Evolutionary conservation across 2,888 invertebrate genomes (phyloP), one percentile per base, ranked within the genome.

Genomic region (Mamestra brassicae): DNA sequence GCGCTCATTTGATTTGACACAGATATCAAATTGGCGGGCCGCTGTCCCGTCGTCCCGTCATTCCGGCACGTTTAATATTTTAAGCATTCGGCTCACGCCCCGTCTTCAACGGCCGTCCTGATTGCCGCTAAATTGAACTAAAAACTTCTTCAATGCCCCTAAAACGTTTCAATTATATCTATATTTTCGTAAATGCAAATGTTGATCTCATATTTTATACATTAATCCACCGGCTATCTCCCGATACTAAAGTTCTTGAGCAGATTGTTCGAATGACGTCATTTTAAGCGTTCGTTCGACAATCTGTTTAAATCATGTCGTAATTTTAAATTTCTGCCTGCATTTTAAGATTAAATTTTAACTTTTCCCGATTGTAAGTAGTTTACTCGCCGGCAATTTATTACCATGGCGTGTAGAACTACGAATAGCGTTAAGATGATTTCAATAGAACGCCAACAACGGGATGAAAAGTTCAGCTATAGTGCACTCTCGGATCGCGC

Each of bases 51-150:
- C 86, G 89, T 87, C 89, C 91, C 92, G 91, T 93, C 93, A 94
- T 93, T 92, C 92, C 90, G 90, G 90, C 92, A 92, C 94, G 93
- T 95, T 96, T 96, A 95, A 96, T 96, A 96, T 95, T 95, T 96
- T 93, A 95, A 91, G 89, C 89, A 96, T 96, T 95, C 96, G 81
- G 85, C 93, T 95, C 96, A 96, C 96, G 96, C 95, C 90, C 92
- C 94, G 88, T 94, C 95, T 95, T 95, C 95, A 95, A 95, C 96
- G 93, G 96, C 93, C 95, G 94, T 93, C 94, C 95, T 96, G 96
- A 97, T 97, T 97, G 96, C 96, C 92, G 94, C 95, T 95, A 96
- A 96, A 96, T 96, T 96, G 95, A 96, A 96, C 96, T 96, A 96
- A 97, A 96, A 96, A 96, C 95, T 96, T 96, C 94, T 95, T 94